These are phyloP conservation scores for Scortum barcoo DNA, from an alignment of 2,113 vertebrate species.

Conservation along the genomic window DNA sequence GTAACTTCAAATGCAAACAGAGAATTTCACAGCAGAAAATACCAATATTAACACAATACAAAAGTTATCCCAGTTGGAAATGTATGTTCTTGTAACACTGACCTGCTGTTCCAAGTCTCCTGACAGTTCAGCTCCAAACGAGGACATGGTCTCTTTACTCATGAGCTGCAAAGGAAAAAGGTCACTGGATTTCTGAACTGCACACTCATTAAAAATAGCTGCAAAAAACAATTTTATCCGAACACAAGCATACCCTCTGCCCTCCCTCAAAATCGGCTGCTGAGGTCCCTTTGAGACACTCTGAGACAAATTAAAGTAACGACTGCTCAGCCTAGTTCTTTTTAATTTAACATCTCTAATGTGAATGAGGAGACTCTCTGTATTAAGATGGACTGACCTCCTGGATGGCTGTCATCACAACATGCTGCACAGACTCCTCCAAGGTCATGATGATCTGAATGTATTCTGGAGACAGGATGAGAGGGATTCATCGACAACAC, in stretches of 20 bases:
- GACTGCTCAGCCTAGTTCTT: background rate
- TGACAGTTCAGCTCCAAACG: slow-evolving; percentile 84
- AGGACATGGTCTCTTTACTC: slow-evolving; percentile 88
- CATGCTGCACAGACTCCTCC: slow-evolving; percentile 97
- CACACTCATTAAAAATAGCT: slow-evolving; percentile 4
- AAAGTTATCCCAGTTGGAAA: background rate
- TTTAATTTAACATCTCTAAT: slow-evolving; percentile 1
- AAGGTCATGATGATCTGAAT: slow-evolving; percentile 98
- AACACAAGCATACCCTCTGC: background rate
- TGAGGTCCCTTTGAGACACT: background rate
- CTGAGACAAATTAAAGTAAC: background rate
- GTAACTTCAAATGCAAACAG: background rate
- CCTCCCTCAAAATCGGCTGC: background rate
- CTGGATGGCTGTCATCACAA: slow-evolving; percentile 99
- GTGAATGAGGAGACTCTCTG: background rate
- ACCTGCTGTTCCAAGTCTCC: slow-evolving; percentile 94
- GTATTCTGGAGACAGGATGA: slow-evolving; percentile 85
- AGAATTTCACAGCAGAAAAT: background rate
- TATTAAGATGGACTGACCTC: slow-evolving; percentile 85
- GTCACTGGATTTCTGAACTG: slow-evolving; percentile 1
- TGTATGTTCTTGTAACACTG: slow-evolving; percentile 39
- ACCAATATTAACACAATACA: background rate
- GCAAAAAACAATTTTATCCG: background rate
- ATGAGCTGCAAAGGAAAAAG: slow-evolving; percentile 87
- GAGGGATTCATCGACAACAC: slow-evolving; percentile 12